Evolutionary conservation across 2,113 vertebrate genomes (phyloP), one percentile per base, ranked within the genome.

Genomic region (Aix galericulata): DNA sequence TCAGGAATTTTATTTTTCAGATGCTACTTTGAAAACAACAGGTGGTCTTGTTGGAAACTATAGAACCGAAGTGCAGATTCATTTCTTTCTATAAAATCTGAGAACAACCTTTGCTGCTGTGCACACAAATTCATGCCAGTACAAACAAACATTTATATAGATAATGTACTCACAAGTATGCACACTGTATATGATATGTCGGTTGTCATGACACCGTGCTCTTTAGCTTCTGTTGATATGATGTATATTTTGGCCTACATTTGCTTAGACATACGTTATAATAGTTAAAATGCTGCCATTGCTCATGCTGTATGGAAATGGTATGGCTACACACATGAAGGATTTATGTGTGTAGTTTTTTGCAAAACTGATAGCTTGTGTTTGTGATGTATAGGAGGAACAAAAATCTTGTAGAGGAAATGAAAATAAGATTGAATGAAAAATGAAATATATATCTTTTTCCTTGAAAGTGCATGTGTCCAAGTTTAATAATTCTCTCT

Each of bases 271-370:
- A 72, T 15, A 16, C 21, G n/a, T n/a, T 63, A 53, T 13, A 32
- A 75, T 42, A 34, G 4, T 90, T 89, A 97, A 98, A 98, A 98
- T 98, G 98, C 87, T 97, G 97, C 97, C 96, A 91, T 67, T 50
- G 72, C 97, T 97, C 96, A 97, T 97, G 97, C 94, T 97, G 87
- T 92, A 62, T 36, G 62, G 58, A 77, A 95, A 94, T 86, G 86
- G 66, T 32, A 81, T 60, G 67, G 50, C 60, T 92, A 88, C 64
- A 94, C 50, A 95, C 55, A 90, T 17, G 69, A 91, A 88, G 87
- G 81, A 88, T 95, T 97, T 88, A 89, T 90, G 89, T 79, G 94
- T 89, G 66, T 14, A 92, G 69, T 60, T 89, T 87, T 87, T 88
- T 25, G 22, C 81, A 80, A 76, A 95, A 89, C 32, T 78, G 62